phyloP scores from a whole-genome alignment of 2,113 vertebrate species.

The Laterallus jamaicensis region DNA sequence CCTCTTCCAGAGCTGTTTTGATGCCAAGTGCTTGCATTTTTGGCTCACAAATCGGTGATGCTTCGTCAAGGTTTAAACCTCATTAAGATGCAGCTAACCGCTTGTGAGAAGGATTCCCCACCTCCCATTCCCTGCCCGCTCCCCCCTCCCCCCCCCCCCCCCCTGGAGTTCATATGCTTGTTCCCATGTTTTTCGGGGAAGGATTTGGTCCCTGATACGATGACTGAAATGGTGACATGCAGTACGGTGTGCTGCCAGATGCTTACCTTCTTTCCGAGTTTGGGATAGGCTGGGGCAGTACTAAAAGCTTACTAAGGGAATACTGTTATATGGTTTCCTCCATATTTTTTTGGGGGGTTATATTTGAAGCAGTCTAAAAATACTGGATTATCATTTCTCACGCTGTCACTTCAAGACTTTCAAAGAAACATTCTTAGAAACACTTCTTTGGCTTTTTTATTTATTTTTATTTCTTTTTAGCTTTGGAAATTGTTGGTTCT shows the following conservation, averaged over 20 bases:
- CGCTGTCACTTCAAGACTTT: not conserved
- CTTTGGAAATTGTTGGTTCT: not conserved
- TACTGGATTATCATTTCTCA: not conserved
- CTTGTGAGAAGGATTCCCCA: not conserved
- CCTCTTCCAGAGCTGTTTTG: not conserved
- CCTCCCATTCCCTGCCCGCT: too few relatives aligned
- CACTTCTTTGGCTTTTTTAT: not conserved
- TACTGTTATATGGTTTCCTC: not conserved
- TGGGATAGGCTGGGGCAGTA: slow-evolving; percentile 23
- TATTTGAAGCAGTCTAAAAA: slow-evolving; percentile 1
- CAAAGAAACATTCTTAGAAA: not conserved
- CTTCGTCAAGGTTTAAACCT: not conserved
- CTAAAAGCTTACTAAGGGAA: not conserved
- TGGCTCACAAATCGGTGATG: not conserved
- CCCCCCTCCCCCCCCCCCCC: fast-evolving
- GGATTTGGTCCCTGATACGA: not conserved
- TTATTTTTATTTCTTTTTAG: not conserved
- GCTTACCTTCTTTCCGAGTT: slow-evolving; percentile 35
- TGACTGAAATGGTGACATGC: not conserved
- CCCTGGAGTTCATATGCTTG: not conserved
- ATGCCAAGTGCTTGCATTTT: not conserved
- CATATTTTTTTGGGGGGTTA: not conserved
- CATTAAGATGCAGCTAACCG: not conserved
- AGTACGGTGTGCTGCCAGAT: not conserved
- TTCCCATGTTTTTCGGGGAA: not conserved